phyloP scores from a whole-genome alignment of 2,888 invertebrate species.

The Cryptosula pallasiana region DNA sequence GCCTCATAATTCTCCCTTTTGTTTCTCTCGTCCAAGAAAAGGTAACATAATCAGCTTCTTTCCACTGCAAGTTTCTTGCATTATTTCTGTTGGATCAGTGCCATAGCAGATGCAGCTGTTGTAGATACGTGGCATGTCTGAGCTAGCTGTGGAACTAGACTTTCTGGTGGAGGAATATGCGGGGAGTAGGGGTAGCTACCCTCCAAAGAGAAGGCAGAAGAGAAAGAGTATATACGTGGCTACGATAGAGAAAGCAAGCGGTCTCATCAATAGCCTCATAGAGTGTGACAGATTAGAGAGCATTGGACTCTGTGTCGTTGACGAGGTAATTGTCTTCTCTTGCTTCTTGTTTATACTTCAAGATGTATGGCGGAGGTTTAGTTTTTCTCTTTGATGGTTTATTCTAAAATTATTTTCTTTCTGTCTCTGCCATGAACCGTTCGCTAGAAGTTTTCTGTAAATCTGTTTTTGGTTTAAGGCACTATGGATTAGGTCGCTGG shows the following conservation, averaged over 20 bases:
- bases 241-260: conserved; percentile 89
- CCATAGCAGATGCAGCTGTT: not conserved
- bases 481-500: too few species aligned
- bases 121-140: conserved; percentile 61
- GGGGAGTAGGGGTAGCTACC: conserved; percentile 75
- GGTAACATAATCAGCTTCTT: too few species aligned
- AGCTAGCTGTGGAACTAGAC: conserved; percentile 78
- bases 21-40: conserved; percentile 97
- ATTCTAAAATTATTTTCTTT: too few species aligned
- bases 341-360: too few species aligned
- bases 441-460: too few species aligned
- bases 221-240: conserved; percentile 80
- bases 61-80: too few species aligned
- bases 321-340: conserved; percentile 70
- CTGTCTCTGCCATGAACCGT: too few species aligned
- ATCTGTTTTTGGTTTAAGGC: too few species aligned
- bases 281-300: conserved; percentile 68
- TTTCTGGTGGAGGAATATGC: conserved; percentile 95
- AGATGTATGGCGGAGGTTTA: too few species aligned
- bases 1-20: conserved; percentile 83
- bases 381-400: too few species aligned
- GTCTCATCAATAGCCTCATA: conserved; percentile 77
- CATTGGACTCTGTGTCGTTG: conserved; percentile 75
- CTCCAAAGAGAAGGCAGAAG: conserved; percentile 73
- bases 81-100: too few species aligned